Base-by-base conservation (phyloP, 1,140 invertebrate genomes). In the Pachypsylla venusta region DNA sequence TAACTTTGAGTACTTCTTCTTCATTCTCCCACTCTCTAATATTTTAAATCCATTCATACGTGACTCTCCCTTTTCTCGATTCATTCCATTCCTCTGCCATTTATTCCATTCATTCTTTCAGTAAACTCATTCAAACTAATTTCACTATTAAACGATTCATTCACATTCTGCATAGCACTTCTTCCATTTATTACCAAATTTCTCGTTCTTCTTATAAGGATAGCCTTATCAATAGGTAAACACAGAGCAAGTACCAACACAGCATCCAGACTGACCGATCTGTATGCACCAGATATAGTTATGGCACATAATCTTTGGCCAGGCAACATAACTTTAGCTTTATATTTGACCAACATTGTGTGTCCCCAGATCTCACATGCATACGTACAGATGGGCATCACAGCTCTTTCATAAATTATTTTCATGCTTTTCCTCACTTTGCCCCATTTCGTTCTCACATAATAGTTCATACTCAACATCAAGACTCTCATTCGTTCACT, bases 251-350 rank as follows among this genome's bases (percentile, higher is more conserved):
- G 42, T 5, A 48, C 42, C 5, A 48, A 19, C 5, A 22, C 16
- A 3, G 42, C 42, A n/a, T 48, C 42, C 4, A 48, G 16, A 48
- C 42, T 48, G 16, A 48, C 5, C 4, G 42, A 5, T 10, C 42
- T 5, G 22, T 48, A 48, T 48, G n/a, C 42, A 5, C 42, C 42
- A 48, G 42, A 7, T 5, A 48, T 48, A 10, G 42, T 22, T 10
- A 48, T 48, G n/a, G 42, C 42, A 48, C 42, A 48, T 48, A 48
- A 48, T 22, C 42, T 48, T 22, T 48, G 42, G 16, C 42, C 42
- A 48, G 42, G 22, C 4, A 48, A 19, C 42, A 48, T n/a, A 7
- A 48, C 4, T 48, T n/a, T 48, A 19, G 4, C n/a, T n/a, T 48
- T 48, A 5, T 48, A 22, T 48, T 48, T 48, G 3, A 48, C 4